phyloP scores from a whole-genome alignment of 1,140 invertebrate genomes.

The Branchinecta lynchi region DNA sequence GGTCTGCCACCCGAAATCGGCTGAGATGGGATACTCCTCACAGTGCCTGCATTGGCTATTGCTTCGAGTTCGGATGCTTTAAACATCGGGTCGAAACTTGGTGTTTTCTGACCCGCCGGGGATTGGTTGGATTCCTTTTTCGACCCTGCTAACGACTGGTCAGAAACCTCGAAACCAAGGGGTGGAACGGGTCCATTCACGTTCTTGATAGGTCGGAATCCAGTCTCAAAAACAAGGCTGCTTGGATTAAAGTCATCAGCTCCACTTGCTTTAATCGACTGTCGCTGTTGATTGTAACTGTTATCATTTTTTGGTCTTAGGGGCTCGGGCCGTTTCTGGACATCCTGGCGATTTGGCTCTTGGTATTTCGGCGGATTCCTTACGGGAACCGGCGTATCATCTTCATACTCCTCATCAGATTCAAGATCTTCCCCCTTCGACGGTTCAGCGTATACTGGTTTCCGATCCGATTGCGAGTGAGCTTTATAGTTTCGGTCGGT shows the following conservation, averaged over 20 bases:
- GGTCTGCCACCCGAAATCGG: not conserved
- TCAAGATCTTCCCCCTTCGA: too few relatives aligned
- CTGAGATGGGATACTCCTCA: not conserved
- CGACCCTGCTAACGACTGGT: not conserved
- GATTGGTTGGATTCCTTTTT: not conserved
- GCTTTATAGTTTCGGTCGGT: too few relatives aligned
- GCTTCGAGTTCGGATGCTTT: slow-evolving; percentile 2
- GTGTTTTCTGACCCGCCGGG: not conserved
- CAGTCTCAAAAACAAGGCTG: slow-evolving; percentile 18
- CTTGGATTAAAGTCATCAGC: slow-evolving; percentile 17
- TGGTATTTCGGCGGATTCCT: too few relatives aligned
- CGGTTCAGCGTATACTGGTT: too few relatives aligned
- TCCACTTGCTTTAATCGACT: not conserved
- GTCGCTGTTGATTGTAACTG: too few relatives aligned
- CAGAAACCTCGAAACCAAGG: slow-evolving; percentile 19
- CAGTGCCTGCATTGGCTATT: not conserved
- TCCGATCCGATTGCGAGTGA: too few relatives aligned
- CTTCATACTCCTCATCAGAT: too few relatives aligned
- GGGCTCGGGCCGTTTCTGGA: too few relatives aligned
- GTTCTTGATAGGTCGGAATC: slow-evolving; percentile 20
- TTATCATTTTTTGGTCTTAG: too few relatives aligned
- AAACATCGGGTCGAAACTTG: not conserved
- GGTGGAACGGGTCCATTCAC: slow-evolving; percentile 19
- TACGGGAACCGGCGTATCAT: too few relatives aligned
- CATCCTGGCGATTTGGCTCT: too few relatives aligned